Evolutionary conservation across 2,797 vertebrate genomes (phyloP), one percentile per base, ranked within the genome.

Genomic region (Coregonus ussuriensis): DNA sequence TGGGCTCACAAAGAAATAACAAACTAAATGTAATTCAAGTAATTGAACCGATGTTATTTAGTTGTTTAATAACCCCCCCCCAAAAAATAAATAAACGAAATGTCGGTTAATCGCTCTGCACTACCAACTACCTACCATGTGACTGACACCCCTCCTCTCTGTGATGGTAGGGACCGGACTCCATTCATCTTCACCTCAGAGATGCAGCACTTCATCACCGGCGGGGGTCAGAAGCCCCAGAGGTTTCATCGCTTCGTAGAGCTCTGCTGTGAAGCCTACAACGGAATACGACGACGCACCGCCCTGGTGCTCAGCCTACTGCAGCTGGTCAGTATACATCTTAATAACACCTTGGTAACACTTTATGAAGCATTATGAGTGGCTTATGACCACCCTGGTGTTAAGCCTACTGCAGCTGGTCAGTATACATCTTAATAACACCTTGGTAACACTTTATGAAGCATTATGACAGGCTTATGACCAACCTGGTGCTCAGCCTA

Each of bases 101-200:
- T 11, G 41, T 47, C 9, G 7, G 41, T 9, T 9, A 47, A 47
- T 47, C 0, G 41, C 37, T 56, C 5, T 76, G 72, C 51, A 35
- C 5, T 11, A 0, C 1, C 74, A 15, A 15, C 53, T 54, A 54
- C 16, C 14, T 6, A 59, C 13, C 16, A 4, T 18, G 4, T 56
- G 15, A 4, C 56, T 21, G 56, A n/a, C n/a, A 54, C 31, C 6
- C 68, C 13, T 31, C 2, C 11, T 6, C 5, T 90, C 70, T 62
- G 75, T 83, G 81, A 9, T 83, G 81, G 53, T 25, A 98, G 97
- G 88, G 97, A 97, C 80, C 87, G 96, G 68, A 94, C 94, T 0
- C 96, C 97, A 0, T 98, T 98, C 88, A 94, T 98, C 89, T 98
- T 97, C 81, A 96, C 96, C 0, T 95, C 96, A 3, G 97, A 98